These are phyloP conservation scores for Baronia brevicornis DNA, from an alignment of 2,888 invertebrate species.

Conservation along the genomic window DNA sequence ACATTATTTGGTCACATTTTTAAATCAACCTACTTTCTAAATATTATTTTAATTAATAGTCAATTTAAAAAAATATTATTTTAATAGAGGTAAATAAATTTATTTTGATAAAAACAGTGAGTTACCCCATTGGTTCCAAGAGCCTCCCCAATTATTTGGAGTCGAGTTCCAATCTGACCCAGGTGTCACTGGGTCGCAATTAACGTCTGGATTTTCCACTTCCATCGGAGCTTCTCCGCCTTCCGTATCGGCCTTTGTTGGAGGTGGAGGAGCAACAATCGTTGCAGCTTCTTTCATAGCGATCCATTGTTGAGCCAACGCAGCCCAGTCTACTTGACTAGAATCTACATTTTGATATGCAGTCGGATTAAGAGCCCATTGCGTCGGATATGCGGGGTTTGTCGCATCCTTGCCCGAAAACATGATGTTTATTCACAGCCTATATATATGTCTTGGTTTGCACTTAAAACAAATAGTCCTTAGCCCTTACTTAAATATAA, in stretches of 20 bases:
- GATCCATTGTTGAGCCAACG: conserved; percentile 98
- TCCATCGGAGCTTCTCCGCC: conserved; percentile 93
- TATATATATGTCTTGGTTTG: conserved; percentile 10
- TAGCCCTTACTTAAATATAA: conserved; percentile 18
- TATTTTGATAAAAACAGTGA: not conserved
- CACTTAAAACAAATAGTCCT: conserved; percentile 17
- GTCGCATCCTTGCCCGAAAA: conserved; percentile 78
- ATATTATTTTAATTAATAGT: no score
- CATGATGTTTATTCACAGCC: conserved; percentile 40
- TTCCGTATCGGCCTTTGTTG: conserved; percentile 74
- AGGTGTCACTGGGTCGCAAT: conserved; percentile 46
- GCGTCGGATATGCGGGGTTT: conserved; percentile 79
- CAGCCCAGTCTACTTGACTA: conserved; percentile 96
- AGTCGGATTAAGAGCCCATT: conserved; percentile 88
- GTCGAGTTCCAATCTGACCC: conserved; percentile 53
- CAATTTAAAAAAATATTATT: no score
- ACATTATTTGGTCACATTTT: no score
- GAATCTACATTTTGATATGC: conserved; percentile 88
- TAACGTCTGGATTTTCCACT: conserved; percentile 81
- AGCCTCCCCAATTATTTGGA: conserved; percentile 54
- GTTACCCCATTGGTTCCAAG: conserved; percentile 67
- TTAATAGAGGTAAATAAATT: no score
- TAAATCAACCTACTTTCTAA: no score
- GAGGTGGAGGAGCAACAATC: conserved; percentile 77
- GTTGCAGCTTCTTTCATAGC: conserved; percentile 89